Evolutionary conservation across 2,113 vertebrate species (phyloP).

Genomic region (Phalacrocorax carbo): DNA sequence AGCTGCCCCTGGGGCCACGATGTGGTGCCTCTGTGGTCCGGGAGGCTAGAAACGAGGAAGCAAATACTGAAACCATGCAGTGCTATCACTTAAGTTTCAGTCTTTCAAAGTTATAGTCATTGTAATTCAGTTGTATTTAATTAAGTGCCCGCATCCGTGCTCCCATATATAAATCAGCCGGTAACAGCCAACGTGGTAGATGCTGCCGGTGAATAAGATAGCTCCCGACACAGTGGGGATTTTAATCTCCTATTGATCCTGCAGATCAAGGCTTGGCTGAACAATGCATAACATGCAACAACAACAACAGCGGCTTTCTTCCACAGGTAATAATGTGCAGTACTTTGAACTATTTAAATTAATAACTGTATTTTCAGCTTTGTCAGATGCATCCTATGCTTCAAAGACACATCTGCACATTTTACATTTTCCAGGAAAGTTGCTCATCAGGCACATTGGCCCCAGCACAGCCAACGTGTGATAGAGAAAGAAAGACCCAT

Average conservation of each 20-base stretch:
- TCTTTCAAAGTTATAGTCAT: not conserved
- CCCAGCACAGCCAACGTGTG: not conserved
- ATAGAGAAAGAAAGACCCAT: not conserved
- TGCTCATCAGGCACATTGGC: not conserved
- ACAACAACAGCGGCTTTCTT: not conserved
- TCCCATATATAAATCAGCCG: not conserved
- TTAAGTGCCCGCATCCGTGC: not conserved
- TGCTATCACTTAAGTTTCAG: not conserved
- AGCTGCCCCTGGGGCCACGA: not conserved
- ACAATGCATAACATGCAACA: not conserved
- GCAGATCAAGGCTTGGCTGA: not conserved
- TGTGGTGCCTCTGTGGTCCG: not conserved
- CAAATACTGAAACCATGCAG: accelerated
- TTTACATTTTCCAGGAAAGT: not conserved
- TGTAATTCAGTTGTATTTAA: not conserved
- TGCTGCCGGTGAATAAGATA: not conserved
- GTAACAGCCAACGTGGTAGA: not conserved
- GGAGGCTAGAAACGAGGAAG: not conserved
- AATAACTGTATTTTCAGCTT: not conserved
- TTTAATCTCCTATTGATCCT: not conserved
- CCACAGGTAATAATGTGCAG: not conserved
- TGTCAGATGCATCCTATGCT: not conserved
- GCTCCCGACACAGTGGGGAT: not conserved
- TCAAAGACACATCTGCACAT: not conserved
- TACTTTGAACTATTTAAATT: not conserved